phyloP scores from a whole-genome alignment of 1,140 invertebrate genomes.

The Diachasmimorpha longicaudata region DNA sequence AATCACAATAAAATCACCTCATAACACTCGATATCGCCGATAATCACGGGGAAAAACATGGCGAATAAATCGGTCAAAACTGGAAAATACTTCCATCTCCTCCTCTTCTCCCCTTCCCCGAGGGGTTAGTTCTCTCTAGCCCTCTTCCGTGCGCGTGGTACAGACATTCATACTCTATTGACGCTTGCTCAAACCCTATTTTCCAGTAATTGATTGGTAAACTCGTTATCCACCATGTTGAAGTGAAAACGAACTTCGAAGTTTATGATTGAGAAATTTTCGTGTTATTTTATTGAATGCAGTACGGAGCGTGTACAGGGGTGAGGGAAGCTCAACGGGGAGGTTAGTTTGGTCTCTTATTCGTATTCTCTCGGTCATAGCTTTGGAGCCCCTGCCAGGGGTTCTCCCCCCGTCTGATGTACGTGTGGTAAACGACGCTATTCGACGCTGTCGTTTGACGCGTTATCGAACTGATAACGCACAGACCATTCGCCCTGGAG shows the following conservation, averaged over 20 bases:
- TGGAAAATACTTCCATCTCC: background rate
- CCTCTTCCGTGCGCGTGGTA: conserved; percentile 42
- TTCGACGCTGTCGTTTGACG: conserved; percentile 10
- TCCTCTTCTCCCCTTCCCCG: conserved; percentile 16
- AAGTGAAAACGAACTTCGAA: background rate
- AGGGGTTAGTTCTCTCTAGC: conserved; percentile 43
- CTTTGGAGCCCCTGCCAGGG: too few species aligned
- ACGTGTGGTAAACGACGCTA: conserved; percentile 7
- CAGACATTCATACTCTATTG: conserved; percentile 17
- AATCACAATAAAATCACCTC: background rate
- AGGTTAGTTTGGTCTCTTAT: too few species aligned
- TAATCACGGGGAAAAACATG: too few species aligned
- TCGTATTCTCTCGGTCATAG: too few species aligned
- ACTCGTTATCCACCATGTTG: background rate
- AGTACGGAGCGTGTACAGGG: too few species aligned
- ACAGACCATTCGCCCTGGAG: background rate
- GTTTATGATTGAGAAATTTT: background rate
- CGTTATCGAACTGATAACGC: conserved; percentile 22
- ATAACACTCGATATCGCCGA: background rate
- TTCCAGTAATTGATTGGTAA: background rate
- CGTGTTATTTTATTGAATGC: too few species aligned
- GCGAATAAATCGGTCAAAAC: too few species aligned
- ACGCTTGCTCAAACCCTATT: background rate
- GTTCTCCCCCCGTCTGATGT: background rate
- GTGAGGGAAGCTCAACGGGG: too few species aligned